Base-by-base conservation (phyloP, 2,113 vertebrate genomes). In the Rhea pennata region DNA sequence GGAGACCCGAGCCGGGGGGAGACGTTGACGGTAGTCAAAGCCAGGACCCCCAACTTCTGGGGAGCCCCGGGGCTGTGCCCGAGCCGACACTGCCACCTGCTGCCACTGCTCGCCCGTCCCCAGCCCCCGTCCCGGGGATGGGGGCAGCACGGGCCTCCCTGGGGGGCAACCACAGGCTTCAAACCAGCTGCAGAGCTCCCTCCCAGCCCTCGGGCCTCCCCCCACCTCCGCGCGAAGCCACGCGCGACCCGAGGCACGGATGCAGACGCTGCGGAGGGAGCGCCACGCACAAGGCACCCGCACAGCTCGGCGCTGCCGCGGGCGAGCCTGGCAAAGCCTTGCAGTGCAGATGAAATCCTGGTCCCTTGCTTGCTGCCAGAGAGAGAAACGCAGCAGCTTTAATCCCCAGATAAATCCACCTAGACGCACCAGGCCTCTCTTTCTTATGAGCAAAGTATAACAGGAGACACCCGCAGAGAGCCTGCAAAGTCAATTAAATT, bases 61-160 rank as follows among this genome's bases (percentile, higher is more conserved):
- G 65, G 46, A 54, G 80, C 6, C 36, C 2, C 8, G 1, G 0
- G 31, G 83, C 76, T 10, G 5, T 78, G 95, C 14, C 92, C 56
- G 0, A 84, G 96, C 61, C 92, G 51, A 96, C 92, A 96, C 95
- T 94, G 96, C 95, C 96, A 94, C 93, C 96, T 96, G 96, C 80
- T 91, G 96, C 96, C 96, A 92, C 5, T 44, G 64, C 93, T 14
- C 54, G 54, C 66, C 66, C 4, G 9, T 16, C 92, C 79, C 54
- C 54, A 26, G 7, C 51, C 51, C 51, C 78, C 5, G 2, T 54
- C 87, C 76, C 8, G 84, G 87, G 77, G 78, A 51, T 3, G 0
- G 78, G 73, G 58, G 40, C 79, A 44, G 67, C 36, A 0, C 23
- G 1, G 39, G 21, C 1, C 42, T 10, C 20, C 26, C 10, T 8